Base-by-base conservation (phyloP, 2,797 vertebrate genomes). In the Danionella dracula region DNA sequence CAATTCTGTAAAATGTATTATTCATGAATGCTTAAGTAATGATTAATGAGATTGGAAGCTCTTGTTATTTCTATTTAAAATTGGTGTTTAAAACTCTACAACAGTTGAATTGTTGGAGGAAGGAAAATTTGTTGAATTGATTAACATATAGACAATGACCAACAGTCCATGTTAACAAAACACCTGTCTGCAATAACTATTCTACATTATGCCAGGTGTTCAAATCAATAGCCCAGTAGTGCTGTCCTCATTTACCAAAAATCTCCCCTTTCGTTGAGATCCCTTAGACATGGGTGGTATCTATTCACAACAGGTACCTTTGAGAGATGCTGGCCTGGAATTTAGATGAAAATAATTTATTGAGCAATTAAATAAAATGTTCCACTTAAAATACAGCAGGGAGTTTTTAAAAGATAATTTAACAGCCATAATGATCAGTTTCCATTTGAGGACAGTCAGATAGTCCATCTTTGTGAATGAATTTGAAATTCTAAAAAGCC, bases 341-440 rank as follows among this genome's bases (percentile, higher is more conserved):
- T 13, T 57, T 57, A 13, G 8, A 66, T 3, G 5, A 66, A 66
- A 57, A 66, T 40, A 40, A 16, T 40, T 56, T 66, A 66, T 56
- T 40, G 51, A 66, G 48, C 11, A 4, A 21, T 31, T 56, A 38
- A 45, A 31, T 37, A 55, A 48, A 21, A 27, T 27, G n/a, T 31
- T 4, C 21, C 53, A 31, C 64, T 57, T 16, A 19, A 49, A 49
- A 49, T 57, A 40, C 64, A 12, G 53, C 5, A 3, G 23, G 3
- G 23, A 20, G 53, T 17, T 49, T 57, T 57, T 66, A 20, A 41
- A 57, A 57, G 42, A 57, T 42, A 40, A 29, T 49, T 66, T 66
- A 31, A 16, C 4, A 66, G 46, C 40, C 32, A 66, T 56, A 66
- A 66, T 38, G 32, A 56, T 56, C 46, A 10, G 57, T 49, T 34